Percentiles rank a stretch among this genome's conserved stretches.
Conservation (phyloP, 2,888 invertebrate species). For the Stenolophus ochropezus region DNA sequence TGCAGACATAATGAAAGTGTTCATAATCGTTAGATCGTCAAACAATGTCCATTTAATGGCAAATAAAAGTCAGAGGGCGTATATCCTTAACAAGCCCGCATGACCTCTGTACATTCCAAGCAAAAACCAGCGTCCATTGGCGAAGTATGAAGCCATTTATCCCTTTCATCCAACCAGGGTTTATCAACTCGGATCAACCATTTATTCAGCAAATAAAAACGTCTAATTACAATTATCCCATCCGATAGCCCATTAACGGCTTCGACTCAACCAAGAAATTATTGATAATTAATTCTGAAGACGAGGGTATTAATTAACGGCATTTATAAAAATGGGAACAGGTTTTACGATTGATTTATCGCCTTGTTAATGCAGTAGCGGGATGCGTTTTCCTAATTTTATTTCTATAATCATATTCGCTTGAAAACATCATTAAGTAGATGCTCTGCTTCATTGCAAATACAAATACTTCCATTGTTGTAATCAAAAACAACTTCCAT, state of each 20-base stretch:
- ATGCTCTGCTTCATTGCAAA: background rate
- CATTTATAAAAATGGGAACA: constrained; percentile 55
- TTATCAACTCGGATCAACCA: constrained; percentile 44
- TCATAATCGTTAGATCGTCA: constrained; percentile 17
- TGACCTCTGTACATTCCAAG: constrained; percentile 13
- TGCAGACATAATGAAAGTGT: constrained; percentile 8
- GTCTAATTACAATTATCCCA: constrained; percentile 51
- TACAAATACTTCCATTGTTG: background rate
- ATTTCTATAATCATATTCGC: background rate
- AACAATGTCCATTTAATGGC: constrained; percentile 9
- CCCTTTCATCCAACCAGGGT: constrained; percentile 19
- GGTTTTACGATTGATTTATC: constrained; percentile 55
- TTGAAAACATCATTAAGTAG: background rate
- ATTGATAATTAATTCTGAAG: constrained; percentile 55
- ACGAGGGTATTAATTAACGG: constrained; percentile 55
- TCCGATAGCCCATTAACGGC: constrained; percentile 36
- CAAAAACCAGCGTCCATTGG: background rate
- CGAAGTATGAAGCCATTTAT: constrained; percentile 41
- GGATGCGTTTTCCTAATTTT: constrained; percentile 19
- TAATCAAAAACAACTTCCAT: background rate
- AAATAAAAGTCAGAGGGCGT: constrained; percentile 15
- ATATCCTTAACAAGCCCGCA: constrained; percentile 37
- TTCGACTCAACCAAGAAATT: constrained; percentile 10
- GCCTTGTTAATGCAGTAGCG: constrained; percentile 55
- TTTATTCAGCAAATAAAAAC: constrained; percentile 45